Conservation (phyloP, 2,888 invertebrate species). For the Morpho achilles region DNA sequence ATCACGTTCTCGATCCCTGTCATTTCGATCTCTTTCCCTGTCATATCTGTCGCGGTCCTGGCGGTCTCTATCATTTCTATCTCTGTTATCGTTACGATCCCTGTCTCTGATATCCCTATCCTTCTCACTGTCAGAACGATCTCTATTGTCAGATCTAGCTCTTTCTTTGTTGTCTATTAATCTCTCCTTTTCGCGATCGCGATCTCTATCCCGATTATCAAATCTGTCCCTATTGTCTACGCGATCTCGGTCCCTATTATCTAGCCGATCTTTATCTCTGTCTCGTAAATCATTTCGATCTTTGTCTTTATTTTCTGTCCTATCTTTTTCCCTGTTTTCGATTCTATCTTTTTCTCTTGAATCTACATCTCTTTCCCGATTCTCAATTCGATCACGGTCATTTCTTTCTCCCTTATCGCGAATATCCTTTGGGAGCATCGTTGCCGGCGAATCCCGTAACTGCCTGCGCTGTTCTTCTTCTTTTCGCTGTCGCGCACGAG, state of each 20-base stretch:
- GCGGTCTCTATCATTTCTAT: constrained; percentile 20
- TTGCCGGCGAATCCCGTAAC: constrained; percentile 57
- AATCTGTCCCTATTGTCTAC: constrained; percentile 26
- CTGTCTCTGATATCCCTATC: constrained; percentile 49
- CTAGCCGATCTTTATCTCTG: constrained; percentile 45
- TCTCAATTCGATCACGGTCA: constrained; percentile 38
- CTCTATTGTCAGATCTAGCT: constrained; percentile 38
- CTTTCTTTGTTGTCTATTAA: constrained; percentile 36
- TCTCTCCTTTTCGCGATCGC: constrained; percentile 39
- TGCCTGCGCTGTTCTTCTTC: constrained; percentile 92
- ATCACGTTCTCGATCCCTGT: constrained; percentile 41
- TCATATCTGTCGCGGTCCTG: constrained; percentile 36
- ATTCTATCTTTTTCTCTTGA: constrained; percentile 40
- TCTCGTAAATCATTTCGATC: constrained; percentile 35
- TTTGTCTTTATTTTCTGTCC: constrained; percentile 39
- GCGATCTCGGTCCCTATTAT: constrained; percentile 39
- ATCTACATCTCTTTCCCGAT: constrained; percentile 48
- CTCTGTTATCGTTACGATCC: constrained; percentile 54
- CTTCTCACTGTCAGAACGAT: constrained; percentile 39
- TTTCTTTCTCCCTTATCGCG: constrained; percentile 43
- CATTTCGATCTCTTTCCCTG: constrained; percentile 47
- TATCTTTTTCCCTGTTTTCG: constrained; percentile 56
- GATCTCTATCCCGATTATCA: constrained; percentile 45
- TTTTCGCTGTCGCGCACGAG: constrained; percentile 89
- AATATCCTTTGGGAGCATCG: constrained; percentile 42